Evolutionary conservation across 30 jellyfish, hydroid and myxozoan species (phyloP), one percentile per base, ranked within the genome.

Genomic region (Cassiopea xamachana): DNA sequence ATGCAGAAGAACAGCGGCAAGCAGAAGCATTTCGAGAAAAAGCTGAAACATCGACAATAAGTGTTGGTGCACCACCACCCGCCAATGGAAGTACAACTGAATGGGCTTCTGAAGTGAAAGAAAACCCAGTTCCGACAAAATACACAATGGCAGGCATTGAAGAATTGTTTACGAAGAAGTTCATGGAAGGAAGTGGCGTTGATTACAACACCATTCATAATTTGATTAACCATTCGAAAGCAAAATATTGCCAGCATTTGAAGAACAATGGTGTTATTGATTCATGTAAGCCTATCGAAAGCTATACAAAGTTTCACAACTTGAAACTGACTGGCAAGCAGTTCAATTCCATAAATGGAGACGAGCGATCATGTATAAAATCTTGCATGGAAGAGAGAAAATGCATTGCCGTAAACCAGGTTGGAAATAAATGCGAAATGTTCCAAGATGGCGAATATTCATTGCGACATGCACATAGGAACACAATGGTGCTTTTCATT

Each of bases 11-110:
- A 73, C 55, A 82, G 60, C 47, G 10, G 60, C 48, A 79, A 14
- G 96, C 96, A 10, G 46, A 50, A 5, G 64, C 71, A n/a, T 89
- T 89, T 64, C 88, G 86, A 82, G 18, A 46, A 1, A 69, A 58
- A 44, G 92, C 75, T 13, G 92, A 89, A 71, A 89, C 96, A 46
- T 50, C 81, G 12, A 89, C 96, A 6, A 89, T 89, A 4, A 71
- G 92, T 61, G 86, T 89, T 55, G 96, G 96, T 18, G 96, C 96
- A 43, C 92, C 96, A 44, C 96, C 92, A 43, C 96, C 96, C 17
- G 86, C 92, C 7, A 71, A 73, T 55, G 96, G 96, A 3, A 77
- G 82, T 27, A 82, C 96, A 49, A 83, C 10, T 79, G 72, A 48
- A 19, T 89, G 96, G 96, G 96, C 96, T 15, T 89, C 96, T 4